phyloP scores from a whole-genome alignment of 2,113 vertebrate genomes.

The Cettia cetti region DNA sequence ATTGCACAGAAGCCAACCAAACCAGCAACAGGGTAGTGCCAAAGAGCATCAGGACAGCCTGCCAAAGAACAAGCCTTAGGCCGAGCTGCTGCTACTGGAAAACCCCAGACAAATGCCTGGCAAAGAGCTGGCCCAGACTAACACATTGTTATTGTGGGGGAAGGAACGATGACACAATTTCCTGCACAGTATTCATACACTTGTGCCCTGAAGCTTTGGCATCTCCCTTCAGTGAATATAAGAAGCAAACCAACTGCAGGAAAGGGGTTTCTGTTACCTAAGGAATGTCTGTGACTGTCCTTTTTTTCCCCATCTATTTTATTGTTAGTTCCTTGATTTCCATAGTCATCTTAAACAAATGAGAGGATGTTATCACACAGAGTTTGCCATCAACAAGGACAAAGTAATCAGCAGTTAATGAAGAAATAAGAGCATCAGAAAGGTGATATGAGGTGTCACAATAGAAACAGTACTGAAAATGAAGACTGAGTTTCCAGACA shows the following conservation, averaged over 20 bases:
- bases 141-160: constrained; percentile 32
- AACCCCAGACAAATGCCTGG: constrained; percentile 48
- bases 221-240: background rate
- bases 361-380: background rate
- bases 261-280: background rate
- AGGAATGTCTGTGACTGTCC: background rate
- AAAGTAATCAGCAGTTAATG: background rate
- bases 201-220: constrained; percentile 25
- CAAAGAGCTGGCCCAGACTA: background rate
- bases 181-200: constrained; percentile 33
- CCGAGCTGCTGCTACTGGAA: constrained; percentile 47
- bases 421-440: background rate
- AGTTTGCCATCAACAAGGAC: background rate
- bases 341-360: background rate
- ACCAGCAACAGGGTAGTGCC: constrained; percentile 26
- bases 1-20: constrained; percentile 46
- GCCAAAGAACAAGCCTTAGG: constrained; percentile 37
- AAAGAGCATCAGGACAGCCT: constrained; percentile 29
- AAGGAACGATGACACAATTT: constrained; percentile 45
- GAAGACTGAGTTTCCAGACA: background rate
- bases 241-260: background rate
- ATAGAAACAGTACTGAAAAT: background rate
- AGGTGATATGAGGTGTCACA: background rate
- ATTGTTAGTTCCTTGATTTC: background rate
- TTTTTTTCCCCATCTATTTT: background rate